phyloP scores from a whole-genome alignment of 2,797 vertebrate species.

The Betta splendens region DNA sequence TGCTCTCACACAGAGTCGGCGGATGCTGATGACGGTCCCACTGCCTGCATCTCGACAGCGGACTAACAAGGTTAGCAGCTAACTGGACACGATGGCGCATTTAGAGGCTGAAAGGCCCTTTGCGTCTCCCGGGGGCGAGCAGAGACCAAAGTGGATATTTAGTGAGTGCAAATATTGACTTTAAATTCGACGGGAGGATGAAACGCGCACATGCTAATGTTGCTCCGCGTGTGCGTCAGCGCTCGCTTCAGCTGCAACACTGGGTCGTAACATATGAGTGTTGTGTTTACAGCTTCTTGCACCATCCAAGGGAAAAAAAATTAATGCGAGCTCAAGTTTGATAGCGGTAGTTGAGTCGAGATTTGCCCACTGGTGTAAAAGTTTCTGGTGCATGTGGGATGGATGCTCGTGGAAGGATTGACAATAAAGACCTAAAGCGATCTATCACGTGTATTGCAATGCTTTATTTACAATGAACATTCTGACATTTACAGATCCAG shows the following conservation, averaged over 20 bases:
- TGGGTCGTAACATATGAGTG: not conserved
- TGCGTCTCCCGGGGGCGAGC: not conserved
- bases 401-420: not conserved
- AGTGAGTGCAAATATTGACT: not conserved
- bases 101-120: not conserved
- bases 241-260: not conserved
- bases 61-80: not conserved
- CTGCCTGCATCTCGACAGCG: not conserved
- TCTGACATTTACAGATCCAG: slow-evolving; percentile 17
- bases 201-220: not conserved
- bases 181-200: not conserved
- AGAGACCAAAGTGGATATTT: not conserved
- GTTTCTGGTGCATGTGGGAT: no score
- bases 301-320: not conserved
- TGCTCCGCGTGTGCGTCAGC: not conserved
- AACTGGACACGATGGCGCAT: not conserved
- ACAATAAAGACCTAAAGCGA: not conserved
- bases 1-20: not conserved
- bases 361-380: no score
- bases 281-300: not conserved
- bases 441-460: not conserved
- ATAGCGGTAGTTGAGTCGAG: no score
- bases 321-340: no score
- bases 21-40: not conserved
- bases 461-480: slow-evolving; percentile 48